Evolutionary conservation across 2,113 vertebrate genomes (phyloP).

Genomic region (Marcusenius ussheri): DNA sequence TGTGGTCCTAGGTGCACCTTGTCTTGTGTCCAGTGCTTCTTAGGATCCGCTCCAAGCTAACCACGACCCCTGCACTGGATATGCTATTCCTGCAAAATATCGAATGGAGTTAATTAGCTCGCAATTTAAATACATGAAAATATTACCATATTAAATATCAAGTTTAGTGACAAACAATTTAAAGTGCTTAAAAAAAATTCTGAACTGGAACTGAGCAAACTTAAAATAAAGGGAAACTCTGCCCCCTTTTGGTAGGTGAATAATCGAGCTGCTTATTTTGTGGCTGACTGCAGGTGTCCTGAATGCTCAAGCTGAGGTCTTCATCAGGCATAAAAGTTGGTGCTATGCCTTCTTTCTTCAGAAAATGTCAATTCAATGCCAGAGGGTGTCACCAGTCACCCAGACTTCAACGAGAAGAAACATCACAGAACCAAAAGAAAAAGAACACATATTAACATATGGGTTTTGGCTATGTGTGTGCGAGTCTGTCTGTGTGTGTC

Average conservation of each 20-base stretch:
- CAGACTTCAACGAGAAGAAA: not conserved
- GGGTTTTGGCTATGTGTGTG: not conserved
- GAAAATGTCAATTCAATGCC: not conserved
- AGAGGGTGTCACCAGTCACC: not conserved
- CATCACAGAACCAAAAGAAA: not conserved
- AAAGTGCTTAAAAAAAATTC: not conserved
- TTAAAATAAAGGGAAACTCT: not conserved
- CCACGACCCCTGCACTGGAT: not conserved
- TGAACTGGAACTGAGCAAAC: not conserved
- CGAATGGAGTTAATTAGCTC: not conserved
- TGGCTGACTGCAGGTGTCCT: not conserved
- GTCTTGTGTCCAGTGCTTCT: not conserved
- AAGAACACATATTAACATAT: not conserved
- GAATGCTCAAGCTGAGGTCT: not conserved
- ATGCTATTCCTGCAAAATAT: not conserved
- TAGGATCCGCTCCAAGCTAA: not conserved
- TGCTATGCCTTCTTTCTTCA: not conserved
- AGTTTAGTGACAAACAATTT: not conserved
- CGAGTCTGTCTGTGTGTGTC: not conserved
- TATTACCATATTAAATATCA: not conserved
- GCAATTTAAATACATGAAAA: not conserved
- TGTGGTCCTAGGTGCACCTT: too few relatives aligned
- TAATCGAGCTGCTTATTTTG: not conserved
- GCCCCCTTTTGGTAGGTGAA: not conserved
- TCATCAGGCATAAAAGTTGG: not conserved